Conservation (phyloP, 2,113 vertebrate genomes). For the Danionella cerebrum region DNA sequence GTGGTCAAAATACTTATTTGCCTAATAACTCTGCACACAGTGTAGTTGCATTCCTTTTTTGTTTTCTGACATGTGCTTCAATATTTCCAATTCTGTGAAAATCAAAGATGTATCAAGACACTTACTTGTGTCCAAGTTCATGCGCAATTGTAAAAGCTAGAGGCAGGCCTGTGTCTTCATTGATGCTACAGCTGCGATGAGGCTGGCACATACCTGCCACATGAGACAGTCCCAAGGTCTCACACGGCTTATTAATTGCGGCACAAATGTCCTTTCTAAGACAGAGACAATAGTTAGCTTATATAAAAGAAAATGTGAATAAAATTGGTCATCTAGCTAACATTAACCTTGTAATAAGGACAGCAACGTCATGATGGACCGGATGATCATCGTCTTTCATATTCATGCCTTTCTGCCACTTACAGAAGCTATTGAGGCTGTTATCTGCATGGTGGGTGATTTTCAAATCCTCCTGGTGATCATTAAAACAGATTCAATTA, state of each 20-base stretch:
- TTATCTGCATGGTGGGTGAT: constrained; percentile 91
- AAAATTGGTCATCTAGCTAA: too few relatives aligned
- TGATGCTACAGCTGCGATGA: constrained; percentile 89
- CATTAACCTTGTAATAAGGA: constrained; percentile 98
- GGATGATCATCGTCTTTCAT: constrained; percentile 81
- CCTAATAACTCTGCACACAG: too few relatives aligned
- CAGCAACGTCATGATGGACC: constrained; percentile 82
- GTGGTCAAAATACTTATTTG: too few relatives aligned
- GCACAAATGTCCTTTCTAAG: constrained; percentile 92
- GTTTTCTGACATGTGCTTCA: too few relatives aligned
- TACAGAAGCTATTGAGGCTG: constrained; percentile 90
- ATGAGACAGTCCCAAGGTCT: constrained; percentile 91
- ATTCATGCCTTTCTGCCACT: constrained; percentile 92
- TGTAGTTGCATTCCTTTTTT: too few relatives aligned
- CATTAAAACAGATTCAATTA: background rate
- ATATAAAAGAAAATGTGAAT: too few relatives aligned
- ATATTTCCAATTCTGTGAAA: background rate
- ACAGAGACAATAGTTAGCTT: background rate
- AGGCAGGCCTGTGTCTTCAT: constrained; percentile 87
- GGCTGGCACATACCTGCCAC: constrained; percentile 93
- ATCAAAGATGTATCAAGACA: background rate
- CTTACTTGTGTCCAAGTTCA: constrained; percentile 93
- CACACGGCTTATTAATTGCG: constrained; percentile 83
- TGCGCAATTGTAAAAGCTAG: constrained; percentile 93
- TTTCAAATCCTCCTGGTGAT: constrained; percentile 81